Evolutionary conservation across 1,140 invertebrate species (phyloP).

Genomic region (Leptinotarsa undecemlineata): DNA sequence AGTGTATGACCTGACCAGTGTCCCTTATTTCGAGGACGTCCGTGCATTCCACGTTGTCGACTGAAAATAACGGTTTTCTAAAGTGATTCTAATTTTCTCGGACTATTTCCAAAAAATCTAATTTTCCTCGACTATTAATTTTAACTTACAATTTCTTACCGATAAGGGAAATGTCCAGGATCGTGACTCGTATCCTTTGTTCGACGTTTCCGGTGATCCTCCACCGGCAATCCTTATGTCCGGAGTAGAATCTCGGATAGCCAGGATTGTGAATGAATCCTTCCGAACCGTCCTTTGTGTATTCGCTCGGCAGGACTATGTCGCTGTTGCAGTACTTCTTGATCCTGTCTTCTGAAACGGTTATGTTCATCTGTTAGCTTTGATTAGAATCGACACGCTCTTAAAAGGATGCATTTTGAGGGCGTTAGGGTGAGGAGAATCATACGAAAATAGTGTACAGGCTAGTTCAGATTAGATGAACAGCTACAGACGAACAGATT

Average conservation of each 20-base stretch:
- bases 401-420: too few relatives aligned
- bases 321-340: constrained; percentile 62
- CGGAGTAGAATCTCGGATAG: constrained; percentile 67
- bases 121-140: too few relatives aligned
- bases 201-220: constrained; percentile 57
- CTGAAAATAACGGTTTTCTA: constrained; percentile 32
- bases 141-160: constrained; percentile 52
- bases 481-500: too few relatives aligned
- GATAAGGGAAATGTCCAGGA: constrained; percentile 64
- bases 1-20: constrained; percentile 42
- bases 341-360: constrained; percentile 27
- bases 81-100: neutral
- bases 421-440: too few relatives aligned
- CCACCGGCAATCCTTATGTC: constrained; percentile 61
- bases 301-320: constrained; percentile 51
- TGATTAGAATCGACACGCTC: too few relatives aligned
- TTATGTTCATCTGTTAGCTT: too few relatives aligned
- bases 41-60: constrained; percentile 39
- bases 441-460: too few relatives aligned
- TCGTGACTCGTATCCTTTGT: constrained; percentile 59
- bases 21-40: constrained; percentile 48
- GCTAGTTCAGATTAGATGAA: too few relatives aligned
- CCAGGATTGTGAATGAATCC: constrained; percentile 66
- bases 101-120: neutral
- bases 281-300: constrained; percentile 50